A percentile compares a stretch with the other conserved stretches of the same genome.
Conservation (phyloP, 2,113 vertebrate genomes). For the Corythaeola cristata region DNA sequence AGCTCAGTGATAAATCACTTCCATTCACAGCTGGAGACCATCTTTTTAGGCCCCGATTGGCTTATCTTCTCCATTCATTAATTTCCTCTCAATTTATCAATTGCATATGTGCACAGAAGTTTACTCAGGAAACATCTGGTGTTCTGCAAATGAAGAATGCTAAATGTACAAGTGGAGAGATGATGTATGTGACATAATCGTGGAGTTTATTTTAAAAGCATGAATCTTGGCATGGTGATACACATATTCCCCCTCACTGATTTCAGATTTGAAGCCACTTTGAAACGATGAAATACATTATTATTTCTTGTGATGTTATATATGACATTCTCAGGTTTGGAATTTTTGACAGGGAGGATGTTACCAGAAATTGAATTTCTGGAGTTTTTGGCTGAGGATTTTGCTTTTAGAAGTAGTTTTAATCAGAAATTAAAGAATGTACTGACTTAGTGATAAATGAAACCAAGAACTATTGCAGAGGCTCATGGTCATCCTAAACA, state of each 20-base stretch:
- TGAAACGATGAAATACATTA: neutral
- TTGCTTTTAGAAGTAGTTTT: neutral
- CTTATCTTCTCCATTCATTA: constrained; percentile 67
- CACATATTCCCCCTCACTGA: neutral
- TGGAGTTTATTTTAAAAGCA: neutral
- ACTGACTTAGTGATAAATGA: neutral
- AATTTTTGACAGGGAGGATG: neutral
- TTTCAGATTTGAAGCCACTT: constrained; percentile 1
- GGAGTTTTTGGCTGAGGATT: neutral
- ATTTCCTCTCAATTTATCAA: constrained; percentile 65
- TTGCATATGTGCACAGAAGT: constrained; percentile 47
- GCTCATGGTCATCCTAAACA: neutral
- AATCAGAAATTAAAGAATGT: neutral
- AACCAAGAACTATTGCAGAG: neutral
- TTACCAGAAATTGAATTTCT: neutral
- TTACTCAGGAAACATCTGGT: constrained; percentile 59
- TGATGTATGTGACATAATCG: constrained; percentile 3
- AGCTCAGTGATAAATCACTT: constrained; percentile 65
- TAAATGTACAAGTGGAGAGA: neutral
- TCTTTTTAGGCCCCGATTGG: constrained; percentile 33
- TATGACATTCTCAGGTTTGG: neutral
- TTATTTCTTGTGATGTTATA: neutral
- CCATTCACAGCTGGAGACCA: constrained; percentile 64
- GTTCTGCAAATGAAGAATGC: constrained; percentile 26
- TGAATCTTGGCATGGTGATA: neutral